phyloP scores from a whole-genome alignment of 2,888 invertebrate species.

The Lepidocyrtoides sp. region DNA sequence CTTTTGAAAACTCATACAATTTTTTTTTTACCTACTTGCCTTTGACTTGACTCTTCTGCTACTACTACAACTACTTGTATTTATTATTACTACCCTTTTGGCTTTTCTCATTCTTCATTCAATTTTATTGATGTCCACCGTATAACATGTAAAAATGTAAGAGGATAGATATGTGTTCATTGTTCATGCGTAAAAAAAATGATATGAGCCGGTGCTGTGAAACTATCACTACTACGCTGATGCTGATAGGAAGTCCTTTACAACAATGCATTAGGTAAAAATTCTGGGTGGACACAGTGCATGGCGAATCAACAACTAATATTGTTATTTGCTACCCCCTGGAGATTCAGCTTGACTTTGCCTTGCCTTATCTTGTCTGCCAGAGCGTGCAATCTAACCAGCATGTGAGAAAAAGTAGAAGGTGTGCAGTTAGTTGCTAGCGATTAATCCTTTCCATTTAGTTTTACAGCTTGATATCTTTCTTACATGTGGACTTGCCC shows the following conservation, averaged over 20 bases:
- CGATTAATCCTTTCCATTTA: not conserved
- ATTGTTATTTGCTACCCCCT: constrained; percentile 77
- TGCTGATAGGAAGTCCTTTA: constrained; percentile 26
- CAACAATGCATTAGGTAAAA: not conserved
- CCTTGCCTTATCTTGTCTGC: constrained; percentile 44
- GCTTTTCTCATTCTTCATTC: constrained; percentile 36
- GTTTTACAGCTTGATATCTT: not conserved
- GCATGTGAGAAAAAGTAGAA: not conserved
- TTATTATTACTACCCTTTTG: not conserved
- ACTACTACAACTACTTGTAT: not conserved
- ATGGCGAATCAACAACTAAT: constrained; percentile 67
- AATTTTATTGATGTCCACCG: constrained; percentile 56
- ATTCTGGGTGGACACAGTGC: constrained; percentile 66
- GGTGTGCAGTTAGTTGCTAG: not conserved
- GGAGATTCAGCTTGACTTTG: constrained; percentile 70
- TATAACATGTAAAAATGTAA: constrained; percentile 50
- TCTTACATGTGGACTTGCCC: not conserved
- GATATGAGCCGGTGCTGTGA: constrained; percentile 61
- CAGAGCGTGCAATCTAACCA: constrained; percentile 27
- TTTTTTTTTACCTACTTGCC: not conserved
- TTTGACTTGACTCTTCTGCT: not conserved
- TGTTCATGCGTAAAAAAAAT: constrained; percentile 67
- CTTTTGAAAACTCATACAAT: constrained; percentile 31
- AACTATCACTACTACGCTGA: constrained; percentile 44
- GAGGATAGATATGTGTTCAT: constrained; percentile 57